Evolutionary conservation across 2,888 invertebrate species (phyloP).

Genomic region (Rhodophaea formosa): DNA sequence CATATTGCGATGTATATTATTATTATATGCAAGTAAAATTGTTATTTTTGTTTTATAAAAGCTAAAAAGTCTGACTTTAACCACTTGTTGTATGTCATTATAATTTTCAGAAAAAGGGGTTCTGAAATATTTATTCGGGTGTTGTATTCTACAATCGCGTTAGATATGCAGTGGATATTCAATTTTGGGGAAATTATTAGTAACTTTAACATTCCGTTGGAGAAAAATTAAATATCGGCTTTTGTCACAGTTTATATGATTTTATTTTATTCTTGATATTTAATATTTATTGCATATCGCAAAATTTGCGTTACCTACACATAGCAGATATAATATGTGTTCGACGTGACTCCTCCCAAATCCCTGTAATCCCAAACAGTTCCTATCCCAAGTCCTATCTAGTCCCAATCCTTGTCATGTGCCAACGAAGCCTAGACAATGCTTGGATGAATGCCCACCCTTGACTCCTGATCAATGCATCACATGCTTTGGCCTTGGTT

Average conservation of each 20-base stretch:
- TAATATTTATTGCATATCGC: constrained; percentile 36
- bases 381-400: constrained; percentile 72
- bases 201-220: constrained; percentile 72
- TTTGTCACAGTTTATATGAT: constrained; percentile 42
- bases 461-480: constrained; percentile 11
- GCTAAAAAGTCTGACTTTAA: constrained; percentile 79
- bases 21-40: constrained; percentile 75
- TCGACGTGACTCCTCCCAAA: constrained; percentile 38
- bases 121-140: constrained; percentile 68
- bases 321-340: constrained; percentile 20
- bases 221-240: constrained; percentile 58
- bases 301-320: constrained; percentile 39
- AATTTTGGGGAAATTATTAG: constrained; percentile 59
- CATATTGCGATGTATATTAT: constrained; percentile 77
- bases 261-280: constrained; percentile 25
- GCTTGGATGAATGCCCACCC: constrained; percentile 48
- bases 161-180: constrained; percentile 56
- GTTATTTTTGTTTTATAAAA: constrained; percentile 73
- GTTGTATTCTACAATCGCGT: constrained; percentile 57
- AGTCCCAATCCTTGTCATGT: constrained; percentile 74
- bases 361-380: constrained; percentile 54
- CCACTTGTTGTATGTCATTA: constrained; percentile 72
- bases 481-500: background rate
- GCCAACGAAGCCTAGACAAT: constrained; percentile 70
- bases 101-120: constrained; percentile 64